Evolutionary conservation across 2,113 vertebrate genomes (phyloP).

Genomic region (Drymodes brunneopygia): DNA sequence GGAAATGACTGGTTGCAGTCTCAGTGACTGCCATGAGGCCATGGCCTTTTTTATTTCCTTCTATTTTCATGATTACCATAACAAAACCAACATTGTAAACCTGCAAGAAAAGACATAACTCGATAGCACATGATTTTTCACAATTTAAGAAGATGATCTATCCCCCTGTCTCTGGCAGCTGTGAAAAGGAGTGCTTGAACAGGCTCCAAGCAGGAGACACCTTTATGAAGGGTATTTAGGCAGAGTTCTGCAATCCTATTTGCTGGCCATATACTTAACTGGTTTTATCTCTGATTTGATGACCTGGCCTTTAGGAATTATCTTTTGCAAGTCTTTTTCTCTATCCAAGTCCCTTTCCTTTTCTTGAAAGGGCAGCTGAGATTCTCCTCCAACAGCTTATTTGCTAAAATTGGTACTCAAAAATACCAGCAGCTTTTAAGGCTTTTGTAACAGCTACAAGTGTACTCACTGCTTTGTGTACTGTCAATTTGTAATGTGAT

Average conservation of each 20-base stretch:
- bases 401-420: not conserved
- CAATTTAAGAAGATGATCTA: not conserved
- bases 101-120: not conserved
- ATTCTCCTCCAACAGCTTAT: not conserved
- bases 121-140: rapidly evolving
- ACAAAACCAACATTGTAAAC: not conserved
- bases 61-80: not conserved
- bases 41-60: too few species aligned
- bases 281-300: not conserved
- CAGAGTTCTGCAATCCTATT: not conserved
- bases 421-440: not conserved
- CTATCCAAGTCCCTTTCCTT: not conserved
- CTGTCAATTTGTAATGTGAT: not conserved
- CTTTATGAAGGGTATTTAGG: not conserved
- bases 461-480: not conserved
- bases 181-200: not conserved
- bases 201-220: not conserved
- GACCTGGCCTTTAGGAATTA: not conserved
- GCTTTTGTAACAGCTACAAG: not conserved
- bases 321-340: not conserved
- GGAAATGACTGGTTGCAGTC: not conserved
- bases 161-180: not conserved
- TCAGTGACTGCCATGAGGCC: not conserved
- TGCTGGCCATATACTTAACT: not conserved
- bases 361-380: not conserved